Evolutionary conservation across 2,113 vertebrate genomes (phyloP).

Genomic region (Grammatotria lemairii): DNA sequence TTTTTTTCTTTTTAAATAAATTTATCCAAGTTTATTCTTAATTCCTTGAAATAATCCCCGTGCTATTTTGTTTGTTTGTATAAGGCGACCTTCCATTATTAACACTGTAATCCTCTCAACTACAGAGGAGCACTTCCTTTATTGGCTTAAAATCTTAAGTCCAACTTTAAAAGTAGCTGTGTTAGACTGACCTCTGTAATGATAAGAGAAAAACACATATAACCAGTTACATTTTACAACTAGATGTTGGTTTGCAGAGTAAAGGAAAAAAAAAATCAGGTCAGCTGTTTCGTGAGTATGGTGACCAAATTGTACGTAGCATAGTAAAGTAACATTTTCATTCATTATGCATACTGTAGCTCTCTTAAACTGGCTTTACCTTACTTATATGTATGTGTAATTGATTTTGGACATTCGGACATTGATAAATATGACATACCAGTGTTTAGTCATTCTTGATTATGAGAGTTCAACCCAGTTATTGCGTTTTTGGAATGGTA

Average conservation of each 20-base stretch:
- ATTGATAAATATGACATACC: not conserved
- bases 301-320: not conserved
- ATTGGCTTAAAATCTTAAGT: not conserved
- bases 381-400: not conserved
- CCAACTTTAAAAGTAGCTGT: not conserved
- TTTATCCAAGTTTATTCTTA: not conserved
- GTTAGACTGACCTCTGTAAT: not conserved
- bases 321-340: not conserved
- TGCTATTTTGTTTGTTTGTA: not conserved
- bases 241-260: not conserved
- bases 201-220: not conserved
- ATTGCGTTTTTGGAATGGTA: not conserved
- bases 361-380: not conserved
- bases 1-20: not conserved
- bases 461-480: not conserved
- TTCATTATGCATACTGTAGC: not conserved
- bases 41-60: not conserved
- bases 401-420: not conserved
- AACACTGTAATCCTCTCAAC: constrained; percentile 21
- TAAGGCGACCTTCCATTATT: not conserved
- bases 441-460: not conserved
- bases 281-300: not conserved
- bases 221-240: not conserved
- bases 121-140: not conserved
- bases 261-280: not conserved